Conservation (phyloP, 2,888 invertebrate species). For the Sicus ferrugineus region DNA sequence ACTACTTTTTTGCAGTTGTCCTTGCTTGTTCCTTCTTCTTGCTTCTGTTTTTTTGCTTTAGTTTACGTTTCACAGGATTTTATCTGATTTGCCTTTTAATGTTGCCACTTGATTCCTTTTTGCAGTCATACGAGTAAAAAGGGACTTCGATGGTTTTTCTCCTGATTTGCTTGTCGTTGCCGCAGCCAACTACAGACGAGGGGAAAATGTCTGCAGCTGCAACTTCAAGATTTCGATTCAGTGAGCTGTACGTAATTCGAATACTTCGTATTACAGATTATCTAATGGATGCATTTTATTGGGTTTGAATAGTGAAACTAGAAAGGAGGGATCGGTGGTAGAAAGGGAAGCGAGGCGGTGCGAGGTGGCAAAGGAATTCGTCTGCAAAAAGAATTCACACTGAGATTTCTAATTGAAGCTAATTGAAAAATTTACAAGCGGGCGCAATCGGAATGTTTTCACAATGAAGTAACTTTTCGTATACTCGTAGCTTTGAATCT, state of each 20-base stretch:
- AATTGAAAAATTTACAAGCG: too few relatives aligned
- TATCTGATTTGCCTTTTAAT: neutral
- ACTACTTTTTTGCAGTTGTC: neutral
- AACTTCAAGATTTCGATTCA: constrained; percentile 24
- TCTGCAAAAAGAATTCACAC: too few relatives aligned
- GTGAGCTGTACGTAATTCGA: constrained; percentile 19
- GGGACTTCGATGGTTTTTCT: neutral
- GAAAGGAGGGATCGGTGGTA: neutral
- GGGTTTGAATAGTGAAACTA: neutral
- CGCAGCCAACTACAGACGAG: neutral
- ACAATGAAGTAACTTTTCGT: too few relatives aligned
- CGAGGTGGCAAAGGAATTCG: too few relatives aligned
- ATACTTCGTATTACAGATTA: neutral
- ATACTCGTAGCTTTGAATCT: too few relatives aligned
- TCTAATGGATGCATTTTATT: neutral
- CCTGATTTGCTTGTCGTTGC: neutral
- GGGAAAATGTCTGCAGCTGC: neutral
- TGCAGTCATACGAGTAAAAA: neutral
- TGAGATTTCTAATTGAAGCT: too few relatives aligned
- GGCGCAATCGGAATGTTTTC: too few relatives aligned
- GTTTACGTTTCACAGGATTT: neutral
- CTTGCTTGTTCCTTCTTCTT: neutral
- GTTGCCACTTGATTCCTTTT: neutral
- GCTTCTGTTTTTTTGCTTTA: neutral
- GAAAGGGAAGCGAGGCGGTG: too few relatives aligned